Conservation (phyloP, 30 jellyfish, hydroid and myxozoan species). For the Euphysa ruthae region DNA sequence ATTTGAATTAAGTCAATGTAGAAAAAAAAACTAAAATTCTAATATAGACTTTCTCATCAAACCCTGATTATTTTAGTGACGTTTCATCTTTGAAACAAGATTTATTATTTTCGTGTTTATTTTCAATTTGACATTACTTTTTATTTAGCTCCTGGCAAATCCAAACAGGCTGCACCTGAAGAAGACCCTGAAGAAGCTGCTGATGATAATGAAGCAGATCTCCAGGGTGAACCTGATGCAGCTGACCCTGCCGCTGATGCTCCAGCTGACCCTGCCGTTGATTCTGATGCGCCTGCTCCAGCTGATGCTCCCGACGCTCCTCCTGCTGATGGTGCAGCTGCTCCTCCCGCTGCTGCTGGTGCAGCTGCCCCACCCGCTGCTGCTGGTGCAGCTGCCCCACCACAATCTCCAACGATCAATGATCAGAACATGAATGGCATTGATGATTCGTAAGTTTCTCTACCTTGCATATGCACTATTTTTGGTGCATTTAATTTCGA, state of each 20-base stretch:
- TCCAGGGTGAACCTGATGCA: conserved; percentile 7
- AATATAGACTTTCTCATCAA: too few relatives aligned
- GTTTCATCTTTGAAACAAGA: too few relatives aligned
- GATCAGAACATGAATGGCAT: not conserved
- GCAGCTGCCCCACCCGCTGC: conserved; percentile 9
- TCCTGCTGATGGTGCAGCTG: conserved; percentile 13
- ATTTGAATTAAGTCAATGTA: too few relatives aligned
- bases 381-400: not conserved
- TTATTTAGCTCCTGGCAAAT: too few relatives aligned
- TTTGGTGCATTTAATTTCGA: too few relatives aligned
- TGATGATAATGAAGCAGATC: conserved; percentile 1
- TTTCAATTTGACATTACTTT: too few relatives aligned
- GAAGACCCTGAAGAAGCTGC: conserved; percentile 21
- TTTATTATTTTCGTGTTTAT: too few relatives aligned
- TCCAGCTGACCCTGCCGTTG: conserved; percentile 2
- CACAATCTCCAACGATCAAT: not conserved
- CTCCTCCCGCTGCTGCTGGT: conserved; percentile 4
- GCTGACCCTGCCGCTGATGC: conserved; percentile 22
- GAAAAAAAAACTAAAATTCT: too few relatives aligned
- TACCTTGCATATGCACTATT: too few relatives aligned
- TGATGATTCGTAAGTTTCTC: too few relatives aligned
- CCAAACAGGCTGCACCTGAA: too few relatives aligned
- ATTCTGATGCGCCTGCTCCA: conserved; percentile 13
- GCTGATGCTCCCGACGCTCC: conserved; percentile 34
- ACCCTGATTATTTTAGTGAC: too few relatives aligned